Conservation (phyloP, 1,140 invertebrate genomes). For the Antheraea mylitta region DNA sequence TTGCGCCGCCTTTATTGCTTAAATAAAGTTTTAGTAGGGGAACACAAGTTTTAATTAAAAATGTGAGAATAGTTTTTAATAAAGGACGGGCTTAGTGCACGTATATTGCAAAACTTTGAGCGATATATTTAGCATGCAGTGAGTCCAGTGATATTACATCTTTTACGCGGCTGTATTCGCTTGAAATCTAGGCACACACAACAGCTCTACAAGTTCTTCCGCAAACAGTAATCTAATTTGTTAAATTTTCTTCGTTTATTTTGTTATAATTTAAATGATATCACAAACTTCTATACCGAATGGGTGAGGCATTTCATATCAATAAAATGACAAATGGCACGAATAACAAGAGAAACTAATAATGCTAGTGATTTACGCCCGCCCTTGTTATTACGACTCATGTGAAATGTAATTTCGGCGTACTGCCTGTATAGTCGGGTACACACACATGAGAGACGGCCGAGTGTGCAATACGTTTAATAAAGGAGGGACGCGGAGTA, state of each 20-base stretch:
- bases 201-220: neutral
- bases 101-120: slow-evolving; percentile 78
- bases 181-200: neutral
- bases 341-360: slow-evolving; percentile 74
- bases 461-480: slow-evolving; percentile 75
- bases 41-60: slow-evolving; percentile 80
- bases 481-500: slow-evolving; percentile 76
- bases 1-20: slow-evolving; percentile 78
- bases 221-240: neutral
- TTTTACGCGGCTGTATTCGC: slow-evolving; percentile 28
- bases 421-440: slow-evolving; percentile 58
- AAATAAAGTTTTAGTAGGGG: slow-evolving; percentile 79
- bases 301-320: slow-evolving; percentile 33
- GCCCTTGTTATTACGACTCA: slow-evolving; percentile 77
- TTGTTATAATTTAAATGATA: neutral
- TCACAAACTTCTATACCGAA: neutral
- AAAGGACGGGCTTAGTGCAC: slow-evolving; percentile 73
- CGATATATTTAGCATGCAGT: slow-evolving; percentile 72
- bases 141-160: slow-evolving; percentile 64
- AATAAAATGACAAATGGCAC: slow-evolving; percentile 69
- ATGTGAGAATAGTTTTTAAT: slow-evolving; percentile 80
- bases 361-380: slow-evolving; percentile 75
- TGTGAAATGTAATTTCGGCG: slow-evolving; percentile 77
- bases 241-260: neutral
- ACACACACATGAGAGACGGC: slow-evolving; percentile 45